phyloP scores from a whole-genome alignment of 2,797 vertebrate genomes.

The Manis javanica region DNA sequence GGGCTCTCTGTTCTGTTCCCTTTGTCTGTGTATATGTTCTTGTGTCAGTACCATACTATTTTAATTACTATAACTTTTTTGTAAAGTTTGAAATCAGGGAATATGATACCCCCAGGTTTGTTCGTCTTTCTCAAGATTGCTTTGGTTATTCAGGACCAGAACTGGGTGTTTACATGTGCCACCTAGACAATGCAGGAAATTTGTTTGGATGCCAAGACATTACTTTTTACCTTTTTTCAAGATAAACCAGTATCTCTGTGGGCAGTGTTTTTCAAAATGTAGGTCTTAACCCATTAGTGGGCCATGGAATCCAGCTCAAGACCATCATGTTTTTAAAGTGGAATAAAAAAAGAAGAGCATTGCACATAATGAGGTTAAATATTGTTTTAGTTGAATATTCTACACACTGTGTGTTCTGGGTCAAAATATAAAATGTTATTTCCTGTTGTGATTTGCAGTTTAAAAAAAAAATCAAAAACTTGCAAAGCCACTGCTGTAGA shows the following conservation, averaged over 20 bases:
- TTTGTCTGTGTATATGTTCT: no score
- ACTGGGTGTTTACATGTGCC: background rate
- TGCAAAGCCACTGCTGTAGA: background rate
- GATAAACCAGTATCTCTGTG: background rate
- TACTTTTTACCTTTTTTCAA: constrained; percentile 37
- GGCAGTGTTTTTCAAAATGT: background rate
- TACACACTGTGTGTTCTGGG: background rate
- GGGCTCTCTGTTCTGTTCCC: no score
- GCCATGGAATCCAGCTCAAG: background rate
- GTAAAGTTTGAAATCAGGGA: no score
- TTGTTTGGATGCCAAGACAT: background rate
- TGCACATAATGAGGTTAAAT: background rate
- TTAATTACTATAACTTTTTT: no score
- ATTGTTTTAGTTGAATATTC: constrained; percentile 35
- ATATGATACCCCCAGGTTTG: no score
- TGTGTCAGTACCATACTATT: no score
- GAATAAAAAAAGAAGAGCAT: constrained; percentile 16
- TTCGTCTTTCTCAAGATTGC: no score
- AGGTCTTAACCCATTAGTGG: background rate
- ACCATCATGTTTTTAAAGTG: constrained; percentile 36
- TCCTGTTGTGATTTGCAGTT: background rate
- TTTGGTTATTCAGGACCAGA: no score
- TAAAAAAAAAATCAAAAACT: background rate
- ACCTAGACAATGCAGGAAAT: background rate
- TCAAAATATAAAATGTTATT: background rate